Conservation (phyloP, 2,113 vertebrate genomes). For the Acinonyx jubatus region DNA sequence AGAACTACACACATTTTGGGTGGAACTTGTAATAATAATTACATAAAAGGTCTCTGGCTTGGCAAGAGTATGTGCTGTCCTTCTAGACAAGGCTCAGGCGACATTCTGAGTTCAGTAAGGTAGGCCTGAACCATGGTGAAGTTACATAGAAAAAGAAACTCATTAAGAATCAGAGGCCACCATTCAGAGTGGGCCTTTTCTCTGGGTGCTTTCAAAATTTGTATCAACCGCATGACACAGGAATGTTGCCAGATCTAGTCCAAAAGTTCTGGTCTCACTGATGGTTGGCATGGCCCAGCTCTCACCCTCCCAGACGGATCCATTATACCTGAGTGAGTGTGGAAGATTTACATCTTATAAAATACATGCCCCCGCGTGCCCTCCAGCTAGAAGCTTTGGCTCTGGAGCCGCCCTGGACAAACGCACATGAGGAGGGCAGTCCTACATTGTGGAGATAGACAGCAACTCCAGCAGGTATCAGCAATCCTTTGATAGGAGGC, state of each 20-base stretch:
- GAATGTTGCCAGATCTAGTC: neutral
- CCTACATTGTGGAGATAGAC: neutral
- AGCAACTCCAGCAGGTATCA: neutral
- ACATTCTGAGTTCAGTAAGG: neutral
- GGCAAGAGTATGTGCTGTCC: neutral
- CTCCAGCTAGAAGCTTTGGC: neutral
- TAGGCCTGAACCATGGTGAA: too few relatives aligned
- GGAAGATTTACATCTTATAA: neutral
- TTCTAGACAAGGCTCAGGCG: accelerated
- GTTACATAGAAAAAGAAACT: neutral
- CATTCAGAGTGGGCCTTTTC: neutral
- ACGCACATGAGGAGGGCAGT: neutral
- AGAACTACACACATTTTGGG: neutral
- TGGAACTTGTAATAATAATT: neutral
- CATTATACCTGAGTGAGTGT: neutral
- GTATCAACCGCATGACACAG: too few relatives aligned
- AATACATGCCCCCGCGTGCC: neutral
- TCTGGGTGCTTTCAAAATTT: neutral
- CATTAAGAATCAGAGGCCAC: neutral
- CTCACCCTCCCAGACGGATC: neutral
- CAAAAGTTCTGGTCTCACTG: neutral
- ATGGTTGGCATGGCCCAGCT: neutral
- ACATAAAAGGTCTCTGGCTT: neutral
- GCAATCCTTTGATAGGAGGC: neutral
- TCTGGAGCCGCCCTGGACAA: neutral